phyloP scores from a whole-genome alignment of 1,140 invertebrate species.

The Archivesica marissinica region DNA sequence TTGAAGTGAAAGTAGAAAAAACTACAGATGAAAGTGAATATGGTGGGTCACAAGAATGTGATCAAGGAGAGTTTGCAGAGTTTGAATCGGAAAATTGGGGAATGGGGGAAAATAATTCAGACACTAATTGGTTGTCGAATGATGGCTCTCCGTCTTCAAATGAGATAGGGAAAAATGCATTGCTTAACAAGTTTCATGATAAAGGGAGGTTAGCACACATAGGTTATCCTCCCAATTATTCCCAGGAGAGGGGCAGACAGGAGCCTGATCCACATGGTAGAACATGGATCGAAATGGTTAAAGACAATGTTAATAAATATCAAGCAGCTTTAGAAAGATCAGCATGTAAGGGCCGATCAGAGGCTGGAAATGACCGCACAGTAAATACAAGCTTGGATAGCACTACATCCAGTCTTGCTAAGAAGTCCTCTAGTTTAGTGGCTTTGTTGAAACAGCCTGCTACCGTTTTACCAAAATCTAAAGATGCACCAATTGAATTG shows the following conservation, averaged over 20 bases:
- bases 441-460: conserved; percentile 13
- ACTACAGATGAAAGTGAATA: conserved; percentile 5
- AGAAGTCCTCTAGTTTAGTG: neutral
- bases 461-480: neutral
- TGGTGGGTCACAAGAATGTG: neutral
- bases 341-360: neutral
- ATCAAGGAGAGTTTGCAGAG: neutral
- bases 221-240: conserved; percentile 3
- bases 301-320: conserved; percentile 55
- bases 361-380: neutral
- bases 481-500: neutral
- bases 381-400: neutral
- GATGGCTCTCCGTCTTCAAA: neutral
- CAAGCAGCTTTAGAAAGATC: conserved; percentile 39
- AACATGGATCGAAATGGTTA: conserved; percentile 53
- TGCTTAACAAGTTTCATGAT: neutral
- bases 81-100: neutral
- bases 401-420: neutral
- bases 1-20: conserved; percentile 38
- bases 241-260: neutral
- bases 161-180: conserved; percentile 5
- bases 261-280: neutral
- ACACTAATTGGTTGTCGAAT: neutral
- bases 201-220: neutral
- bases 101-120: neutral